These are phyloP conservation scores for Tapirus indicus DNA, from an alignment of 2,797 vertebrate species.

Conservation along the genomic window DNA sequence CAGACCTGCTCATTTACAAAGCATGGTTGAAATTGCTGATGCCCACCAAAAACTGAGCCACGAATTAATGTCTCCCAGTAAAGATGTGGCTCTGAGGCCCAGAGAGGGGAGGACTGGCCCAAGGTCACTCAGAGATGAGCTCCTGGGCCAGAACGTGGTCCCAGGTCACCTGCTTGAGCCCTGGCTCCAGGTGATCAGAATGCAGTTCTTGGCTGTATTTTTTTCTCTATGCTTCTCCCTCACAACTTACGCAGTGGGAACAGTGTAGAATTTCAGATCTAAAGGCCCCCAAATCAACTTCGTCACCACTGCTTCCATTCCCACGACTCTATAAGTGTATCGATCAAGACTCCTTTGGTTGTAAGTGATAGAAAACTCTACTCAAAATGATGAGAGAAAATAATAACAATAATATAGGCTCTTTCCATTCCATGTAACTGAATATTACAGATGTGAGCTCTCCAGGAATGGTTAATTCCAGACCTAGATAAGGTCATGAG, in stretches of 20 bases:
- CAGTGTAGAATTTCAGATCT: neutral
- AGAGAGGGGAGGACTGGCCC: neutral
- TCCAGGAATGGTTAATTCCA: neutral
- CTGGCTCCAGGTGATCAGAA: neutral
- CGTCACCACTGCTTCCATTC: neutral
- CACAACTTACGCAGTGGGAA: neutral
- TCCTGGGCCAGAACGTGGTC: no score
- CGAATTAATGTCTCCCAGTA: neutral
- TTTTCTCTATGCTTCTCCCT: neutral
- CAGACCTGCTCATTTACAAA: neutral
- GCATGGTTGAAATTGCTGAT: neutral
- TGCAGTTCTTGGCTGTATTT: neutral
- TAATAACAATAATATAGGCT: neutral
- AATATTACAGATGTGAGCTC: neutral
- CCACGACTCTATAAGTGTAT: neutral
- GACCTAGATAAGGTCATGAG: neutral
- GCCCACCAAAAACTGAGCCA: neutral
- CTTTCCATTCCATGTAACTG: neutral
- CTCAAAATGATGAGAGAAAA: neutral
- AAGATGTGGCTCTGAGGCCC: neutral
- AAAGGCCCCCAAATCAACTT: no score
- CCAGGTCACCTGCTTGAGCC: neutral
- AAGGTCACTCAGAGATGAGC: neutral
- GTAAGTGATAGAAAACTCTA: neutral
- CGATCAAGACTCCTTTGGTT: neutral